Evolutionary conservation across 2,113 vertebrate genomes (phyloP), one percentile per base, ranked within the genome.

Genomic region (Vanacampus margaritifer): DNA sequence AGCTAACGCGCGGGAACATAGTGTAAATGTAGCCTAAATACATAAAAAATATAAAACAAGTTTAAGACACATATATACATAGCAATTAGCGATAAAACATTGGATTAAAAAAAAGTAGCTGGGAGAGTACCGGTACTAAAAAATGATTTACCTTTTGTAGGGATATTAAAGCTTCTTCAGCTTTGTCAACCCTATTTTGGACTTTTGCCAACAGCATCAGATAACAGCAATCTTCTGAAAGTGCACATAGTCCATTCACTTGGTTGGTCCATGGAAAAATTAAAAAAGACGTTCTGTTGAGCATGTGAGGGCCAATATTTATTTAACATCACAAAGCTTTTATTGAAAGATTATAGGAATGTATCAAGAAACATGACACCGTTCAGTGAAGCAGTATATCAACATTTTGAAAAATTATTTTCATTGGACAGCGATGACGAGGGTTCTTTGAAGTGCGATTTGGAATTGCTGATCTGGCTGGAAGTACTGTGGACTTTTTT

Each of bases 151-250:
- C 96, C 88, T 91, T 91, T 10, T 96, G 94, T 48, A 99, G 85
- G 2, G 96, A 93, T 72, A 90, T 67, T 63, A 97, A 57, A 41
- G 95, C 94, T 62, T 94, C 93, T 5, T 92, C 91, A 53, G 80
- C 92, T 84, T 93, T 95, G 65, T 92, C 92, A 78, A 94, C 92
- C 90, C 95, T 95, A 85, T 89, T 95, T 79, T 98, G 95, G 75
- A 96, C 84, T 89, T 96, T 98, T 76, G 95, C 94, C 79, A 98
- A 87, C 78, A 98, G 93, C 74, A 98, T 86, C 19, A 93, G 92
- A 83, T 94, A 95, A 64, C 92, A 94, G 58, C 92, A 94, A 79
- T 97, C 92, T 54, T 96, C 94, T 73, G 94, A 94, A 64, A 99
- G 91, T n/a, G 89, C 89, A 12, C 83, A 88, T 32, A 96, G 86